A percentile compares a stretch with the other conserved stretches of the same genome.
Evolutionary conservation across 1,140 invertebrate species (phyloP).

Genomic region (Eriocheir sinensis): DNA sequence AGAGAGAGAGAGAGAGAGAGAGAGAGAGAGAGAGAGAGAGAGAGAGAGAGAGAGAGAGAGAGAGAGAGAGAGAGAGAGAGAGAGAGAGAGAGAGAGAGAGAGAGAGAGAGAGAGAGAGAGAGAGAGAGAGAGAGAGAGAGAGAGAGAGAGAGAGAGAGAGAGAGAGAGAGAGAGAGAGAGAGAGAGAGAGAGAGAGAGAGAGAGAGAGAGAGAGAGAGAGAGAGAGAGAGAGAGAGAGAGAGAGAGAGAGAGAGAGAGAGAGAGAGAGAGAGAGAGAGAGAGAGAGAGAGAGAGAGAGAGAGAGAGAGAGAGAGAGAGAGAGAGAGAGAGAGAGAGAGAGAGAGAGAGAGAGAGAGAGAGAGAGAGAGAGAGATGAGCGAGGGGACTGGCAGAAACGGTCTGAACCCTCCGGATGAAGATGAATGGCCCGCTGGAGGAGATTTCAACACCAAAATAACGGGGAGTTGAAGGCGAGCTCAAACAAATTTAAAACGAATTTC

Average conservation of each 20-base stretch:
- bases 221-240: background rate
- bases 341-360: constrained; percentile 45
- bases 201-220: background rate
- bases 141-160: too few species aligned
- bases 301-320: constrained; percentile 30
- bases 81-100: constrained; percentile 27
- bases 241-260: background rate
- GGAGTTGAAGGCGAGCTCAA: too few species aligned
- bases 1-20: background rate
- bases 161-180: too few species aligned
- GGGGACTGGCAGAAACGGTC: too few species aligned
- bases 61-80: constrained; percentile 45
- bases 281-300: background rate
- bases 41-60: constrained; percentile 4
- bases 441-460: too few species aligned
- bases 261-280: background rate
- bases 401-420: too few species aligned
- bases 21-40: constrained; percentile 16
- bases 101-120: background rate
- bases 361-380: constrained; percentile 6
- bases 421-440: too few species aligned
- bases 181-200: background rate
- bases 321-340: constrained; percentile 9
- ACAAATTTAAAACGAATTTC: too few species aligned
- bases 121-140: background rate